Evolutionary conservation across 2,113 vertebrate species (phyloP).

Genomic region (Anoura caudifer): DNA sequence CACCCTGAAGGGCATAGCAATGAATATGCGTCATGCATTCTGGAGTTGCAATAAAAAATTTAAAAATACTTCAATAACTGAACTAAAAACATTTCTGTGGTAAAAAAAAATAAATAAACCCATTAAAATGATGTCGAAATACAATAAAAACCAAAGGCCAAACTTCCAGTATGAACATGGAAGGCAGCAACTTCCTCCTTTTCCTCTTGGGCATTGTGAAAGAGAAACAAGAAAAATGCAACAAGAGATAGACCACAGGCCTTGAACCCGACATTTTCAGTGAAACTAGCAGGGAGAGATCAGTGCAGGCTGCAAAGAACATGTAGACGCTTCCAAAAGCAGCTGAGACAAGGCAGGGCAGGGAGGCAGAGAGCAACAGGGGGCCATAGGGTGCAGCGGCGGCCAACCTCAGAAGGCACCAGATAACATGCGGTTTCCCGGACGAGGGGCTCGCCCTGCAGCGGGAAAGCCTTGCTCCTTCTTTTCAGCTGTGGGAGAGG

Average conservation of each 20-base stretch:
- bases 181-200: neutral
- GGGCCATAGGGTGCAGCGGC: accelerated
- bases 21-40: neutral
- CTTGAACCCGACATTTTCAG: neutral
- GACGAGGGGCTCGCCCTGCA: neutral
- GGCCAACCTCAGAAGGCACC: neutral
- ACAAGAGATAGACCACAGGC: neutral
- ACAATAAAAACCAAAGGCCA: neutral
- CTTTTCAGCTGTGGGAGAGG: neutral
- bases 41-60: neutral
- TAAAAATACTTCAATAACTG: neutral
- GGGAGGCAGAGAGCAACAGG: neutral
- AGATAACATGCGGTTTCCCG: neutral
- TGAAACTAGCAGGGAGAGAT: neutral
- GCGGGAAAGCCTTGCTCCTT: neutral
- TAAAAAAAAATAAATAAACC: neutral
- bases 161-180: neutral
- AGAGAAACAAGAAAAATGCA: neutral
- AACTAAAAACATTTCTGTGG: neutral
- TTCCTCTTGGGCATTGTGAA: neutral
- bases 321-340: neutral
- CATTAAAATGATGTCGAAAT: neutral
- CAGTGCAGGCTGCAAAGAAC: too few species aligned
- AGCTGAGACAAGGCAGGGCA: neutral
- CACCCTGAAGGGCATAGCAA: neutral